These are phyloP conservation scores for Brachyhypopomus gauderio DNA, from an alignment of 2,113 vertebrate species.

Conservation along the genomic window DNA sequence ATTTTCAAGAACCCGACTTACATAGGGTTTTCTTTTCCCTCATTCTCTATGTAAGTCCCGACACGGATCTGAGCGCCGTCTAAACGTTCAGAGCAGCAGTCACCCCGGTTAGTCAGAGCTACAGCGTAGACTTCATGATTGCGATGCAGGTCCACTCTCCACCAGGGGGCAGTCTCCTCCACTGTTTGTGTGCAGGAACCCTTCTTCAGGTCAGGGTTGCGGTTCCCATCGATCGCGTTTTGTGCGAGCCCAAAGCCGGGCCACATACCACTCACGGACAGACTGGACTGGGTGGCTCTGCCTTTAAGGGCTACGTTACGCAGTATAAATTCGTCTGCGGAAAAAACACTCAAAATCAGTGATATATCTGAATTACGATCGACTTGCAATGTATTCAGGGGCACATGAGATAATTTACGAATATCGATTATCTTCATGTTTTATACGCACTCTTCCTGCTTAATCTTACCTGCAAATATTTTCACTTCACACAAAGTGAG, in stretches of 20 bases:
- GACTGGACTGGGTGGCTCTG: conserved; percentile 35
- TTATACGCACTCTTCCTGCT: background rate
- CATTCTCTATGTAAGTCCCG: background rate
- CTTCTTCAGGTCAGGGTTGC: conserved; percentile 8
- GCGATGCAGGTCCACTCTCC: conserved; percentile 13
- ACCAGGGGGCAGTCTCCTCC: conserved; percentile 30
- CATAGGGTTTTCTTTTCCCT: conserved; percentile 21
- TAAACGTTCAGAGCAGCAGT: conserved; percentile 15
- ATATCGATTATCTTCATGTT: too few species aligned
- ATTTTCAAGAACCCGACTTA: background rate
- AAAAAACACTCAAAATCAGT: background rate
- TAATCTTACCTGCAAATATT: background rate
- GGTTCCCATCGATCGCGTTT: conserved; percentile 34
- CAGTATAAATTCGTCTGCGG: background rate
- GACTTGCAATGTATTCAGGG: too few species aligned
- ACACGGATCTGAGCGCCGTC: conserved; percentile 2
- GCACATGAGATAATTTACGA: too few species aligned
- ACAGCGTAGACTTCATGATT: background rate
- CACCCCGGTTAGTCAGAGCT: conserved; percentile 25
- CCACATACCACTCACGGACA: background rate
- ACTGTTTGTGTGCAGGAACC: conserved; percentile 20
- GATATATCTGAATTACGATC: too few species aligned
- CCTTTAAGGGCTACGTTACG: conserved; percentile 6
- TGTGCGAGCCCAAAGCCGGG: conserved; percentile 17
- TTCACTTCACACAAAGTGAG: conserved; percentile 1